Evolutionary conservation across 1,140 invertebrate genomes (phyloP).

Genomic region (Drosophila insularis): DNA sequence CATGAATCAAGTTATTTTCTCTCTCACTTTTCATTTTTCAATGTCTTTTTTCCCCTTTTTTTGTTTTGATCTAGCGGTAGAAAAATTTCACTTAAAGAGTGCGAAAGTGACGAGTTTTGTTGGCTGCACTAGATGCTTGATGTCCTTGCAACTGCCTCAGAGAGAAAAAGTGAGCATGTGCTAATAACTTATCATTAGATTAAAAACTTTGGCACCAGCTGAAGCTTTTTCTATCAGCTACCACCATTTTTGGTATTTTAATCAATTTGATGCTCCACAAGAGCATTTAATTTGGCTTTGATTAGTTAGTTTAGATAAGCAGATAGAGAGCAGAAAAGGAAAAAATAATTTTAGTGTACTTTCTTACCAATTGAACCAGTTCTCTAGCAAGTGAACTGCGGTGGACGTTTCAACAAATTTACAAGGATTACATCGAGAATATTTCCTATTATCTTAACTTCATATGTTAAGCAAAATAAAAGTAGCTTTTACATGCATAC

Average conservation of each 20-base stretch:
- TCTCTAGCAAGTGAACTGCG: too few relatives aligned
- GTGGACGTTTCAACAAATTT: too few relatives aligned
- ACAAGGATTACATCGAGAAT: too few relatives aligned
- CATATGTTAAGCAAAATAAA: too few relatives aligned
- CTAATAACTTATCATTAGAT: slow-evolving; percentile 71
- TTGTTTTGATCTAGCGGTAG: slow-evolving; percentile 10
- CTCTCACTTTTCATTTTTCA: not conserved
- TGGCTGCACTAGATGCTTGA: not conserved
- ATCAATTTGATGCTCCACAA: slow-evolving; percentile 35
- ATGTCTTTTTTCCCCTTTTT: slow-evolving; percentile 18
- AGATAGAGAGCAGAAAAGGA: too few relatives aligned
- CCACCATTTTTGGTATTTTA: slow-evolving; percentile 43
- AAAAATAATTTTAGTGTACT: too few relatives aligned
- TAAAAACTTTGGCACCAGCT: slow-evolving; percentile 49
- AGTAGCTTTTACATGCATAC: too few relatives aligned
- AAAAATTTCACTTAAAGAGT: slow-evolving; percentile 1
- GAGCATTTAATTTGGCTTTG: slow-evolving; percentile 17
- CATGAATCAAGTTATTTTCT: slow-evolving; percentile 64
- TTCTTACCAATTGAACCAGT: too few relatives aligned
- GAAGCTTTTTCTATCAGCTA: slow-evolving; percentile 16
- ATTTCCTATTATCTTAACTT: too few relatives aligned
- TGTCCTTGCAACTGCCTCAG: not conserved
- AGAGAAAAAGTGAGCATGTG: slow-evolving; percentile 23
- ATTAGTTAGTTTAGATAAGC: not conserved
- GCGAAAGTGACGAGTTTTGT: not conserved